Evolutionary conservation across 1,140 invertebrate genomes (phyloP).

Genomic region (Homarus americanus): DNA sequence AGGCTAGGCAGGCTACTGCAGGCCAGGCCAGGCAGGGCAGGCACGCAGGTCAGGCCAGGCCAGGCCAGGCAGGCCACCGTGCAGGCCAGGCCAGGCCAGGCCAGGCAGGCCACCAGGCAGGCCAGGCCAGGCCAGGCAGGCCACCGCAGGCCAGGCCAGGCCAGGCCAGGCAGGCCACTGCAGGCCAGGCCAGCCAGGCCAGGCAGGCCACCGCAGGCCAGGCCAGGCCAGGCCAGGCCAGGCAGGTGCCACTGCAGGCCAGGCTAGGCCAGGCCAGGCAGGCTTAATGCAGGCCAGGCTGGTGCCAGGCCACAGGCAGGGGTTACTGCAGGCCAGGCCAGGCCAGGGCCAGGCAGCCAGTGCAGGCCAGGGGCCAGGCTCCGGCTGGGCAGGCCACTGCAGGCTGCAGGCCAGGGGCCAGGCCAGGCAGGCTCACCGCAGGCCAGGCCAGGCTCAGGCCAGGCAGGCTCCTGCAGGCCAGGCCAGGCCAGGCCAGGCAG

Average conservation of each 20-base stretch:
- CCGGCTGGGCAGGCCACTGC: conserved; percentile 73
- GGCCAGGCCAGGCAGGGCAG: conserved; percentile 3
- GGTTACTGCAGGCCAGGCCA: conserved; percentile 70
- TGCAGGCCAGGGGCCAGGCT: conserved; percentile 70
- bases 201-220: too few species aligned
- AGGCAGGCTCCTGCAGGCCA: conserved; percentile 68
- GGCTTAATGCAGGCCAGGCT: too few species aligned
- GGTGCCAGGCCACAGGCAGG: too few species aligned
- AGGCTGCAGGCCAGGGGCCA: too few species aligned
- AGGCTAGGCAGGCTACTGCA: conserved; percentile 68
- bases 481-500: too few species aligned
- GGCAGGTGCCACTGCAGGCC: conserved; percentile 74
- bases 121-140: too few species aligned
- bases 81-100: too few species aligned
- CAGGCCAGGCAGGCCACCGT: too few species aligned
- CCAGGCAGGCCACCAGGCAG: too few species aligned
- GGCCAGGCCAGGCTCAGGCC: conserved; percentile 74
- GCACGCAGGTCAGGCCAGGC: too few species aligned
- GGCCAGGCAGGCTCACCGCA: conserved; percentile 69
- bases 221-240: conserved; percentile 66
- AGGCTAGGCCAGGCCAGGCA: conserved; percentile 71
- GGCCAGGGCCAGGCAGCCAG: conserved; percentile 19
- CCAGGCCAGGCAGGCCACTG: too few species aligned
- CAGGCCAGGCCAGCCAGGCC: conserved; percentile 73
- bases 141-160: conserved; percentile 61